Conservation (phyloP, 2,797 vertebrate species). For the Sebastes steindachneri region DNA sequence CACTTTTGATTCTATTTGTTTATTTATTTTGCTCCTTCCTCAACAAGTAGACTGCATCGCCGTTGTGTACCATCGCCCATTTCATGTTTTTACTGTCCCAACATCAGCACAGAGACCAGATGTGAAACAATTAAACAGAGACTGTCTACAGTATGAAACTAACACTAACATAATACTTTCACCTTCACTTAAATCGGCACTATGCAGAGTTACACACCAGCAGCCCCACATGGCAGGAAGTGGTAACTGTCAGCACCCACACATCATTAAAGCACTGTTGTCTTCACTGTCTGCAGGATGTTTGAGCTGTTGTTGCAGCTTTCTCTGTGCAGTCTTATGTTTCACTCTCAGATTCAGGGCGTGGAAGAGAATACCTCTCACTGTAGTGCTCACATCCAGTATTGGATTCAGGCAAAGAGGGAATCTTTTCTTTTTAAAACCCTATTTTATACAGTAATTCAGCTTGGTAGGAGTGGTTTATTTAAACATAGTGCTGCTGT, state of each 20-base stretch:
- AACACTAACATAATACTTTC: background rate
- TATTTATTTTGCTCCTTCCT: background rate
- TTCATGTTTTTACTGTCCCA: no score
- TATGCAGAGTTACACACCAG: background rate
- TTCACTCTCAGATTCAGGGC: slow-evolving; percentile 1
- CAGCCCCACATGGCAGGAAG: background rate
- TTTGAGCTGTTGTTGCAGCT: background rate
- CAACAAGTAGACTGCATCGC: background rate
- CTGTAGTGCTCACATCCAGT: background rate
- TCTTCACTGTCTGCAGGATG: background rate
- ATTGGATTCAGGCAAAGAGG: background rate
- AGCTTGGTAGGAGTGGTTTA: background rate
- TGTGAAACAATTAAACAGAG: background rate
- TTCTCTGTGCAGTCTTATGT: background rate
- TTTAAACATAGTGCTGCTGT: background rate
- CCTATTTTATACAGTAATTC: background rate
- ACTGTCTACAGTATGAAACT: background rate
- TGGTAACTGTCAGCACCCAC: background rate
- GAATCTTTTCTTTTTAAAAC: background rate
- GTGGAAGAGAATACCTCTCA: background rate
- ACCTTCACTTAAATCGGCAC: background rate
- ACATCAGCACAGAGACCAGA: background rate
- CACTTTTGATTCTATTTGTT: background rate
- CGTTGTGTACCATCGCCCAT: background rate
- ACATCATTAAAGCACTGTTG: background rate